Conservation (phyloP, 2,888 invertebrate species). For the Prostheceraeus crozeri region DNA sequence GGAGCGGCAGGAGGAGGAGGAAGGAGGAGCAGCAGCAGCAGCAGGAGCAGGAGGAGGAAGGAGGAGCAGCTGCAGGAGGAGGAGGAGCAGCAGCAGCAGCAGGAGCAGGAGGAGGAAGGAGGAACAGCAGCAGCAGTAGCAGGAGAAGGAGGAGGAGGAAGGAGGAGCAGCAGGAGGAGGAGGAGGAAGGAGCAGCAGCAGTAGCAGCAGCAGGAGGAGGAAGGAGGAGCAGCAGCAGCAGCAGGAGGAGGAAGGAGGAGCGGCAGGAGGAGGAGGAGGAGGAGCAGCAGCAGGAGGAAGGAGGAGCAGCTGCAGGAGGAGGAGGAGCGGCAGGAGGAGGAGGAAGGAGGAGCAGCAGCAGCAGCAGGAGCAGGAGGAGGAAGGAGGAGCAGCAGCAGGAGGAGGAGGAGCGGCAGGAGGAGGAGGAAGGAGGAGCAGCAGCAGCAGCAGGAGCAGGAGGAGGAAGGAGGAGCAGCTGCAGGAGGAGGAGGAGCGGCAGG, state of each 20-base stretch:
- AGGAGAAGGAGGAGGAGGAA: neutral
- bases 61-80: neutral
- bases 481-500: too few relatives aligned
- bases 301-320: too few relatives aligned
- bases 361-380: neutral
- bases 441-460: neutral
- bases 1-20: too few relatives aligned
- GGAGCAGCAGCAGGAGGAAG: too few relatives aligned
- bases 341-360: neutral
- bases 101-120: neutral
- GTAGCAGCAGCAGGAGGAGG: too few relatives aligned
- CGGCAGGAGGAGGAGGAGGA: too few relatives aligned
- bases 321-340: too few relatives aligned
- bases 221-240: neutral
- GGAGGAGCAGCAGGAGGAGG: too few relatives aligned
- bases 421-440: neutral
- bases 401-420: too few relatives aligned
- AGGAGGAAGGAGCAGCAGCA: too few relatives aligned
- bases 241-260: neutral
- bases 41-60: neutral
- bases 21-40: neutral
- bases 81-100: neutral
- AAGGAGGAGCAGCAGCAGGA: neutral
- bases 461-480: neutral
- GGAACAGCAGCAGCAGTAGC: too few relatives aligned